A percentile compares a stretch with the other conserved stretches of the same genome.
Conservation (phyloP, 2,888 invertebrate species). For the Tachina grossa region DNA sequence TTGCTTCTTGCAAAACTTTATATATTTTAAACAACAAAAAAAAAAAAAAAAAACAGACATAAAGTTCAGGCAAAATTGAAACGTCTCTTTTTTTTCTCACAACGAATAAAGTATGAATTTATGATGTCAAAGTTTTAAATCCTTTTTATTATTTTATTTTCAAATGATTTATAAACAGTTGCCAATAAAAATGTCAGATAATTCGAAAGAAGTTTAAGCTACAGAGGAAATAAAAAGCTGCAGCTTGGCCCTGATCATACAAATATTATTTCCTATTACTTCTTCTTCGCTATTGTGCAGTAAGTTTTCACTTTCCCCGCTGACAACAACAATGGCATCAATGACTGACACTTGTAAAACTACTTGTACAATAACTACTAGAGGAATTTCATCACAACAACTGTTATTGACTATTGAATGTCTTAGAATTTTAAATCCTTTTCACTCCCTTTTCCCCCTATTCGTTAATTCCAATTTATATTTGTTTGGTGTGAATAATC, state of each 20-base stretch:
- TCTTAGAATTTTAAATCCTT: neutral
- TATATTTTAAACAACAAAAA: slow-evolving; percentile 27
- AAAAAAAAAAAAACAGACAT: slow-evolving; percentile 38
- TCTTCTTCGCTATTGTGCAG: neutral
- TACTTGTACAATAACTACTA: slow-evolving; percentile 21
- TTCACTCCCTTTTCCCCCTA: neutral
- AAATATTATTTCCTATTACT: slow-evolving; percentile 53
- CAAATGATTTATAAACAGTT: slow-evolving; percentile 70
- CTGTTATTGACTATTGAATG: slow-evolving; percentile 37
- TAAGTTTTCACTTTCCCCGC: slow-evolving; percentile 43
- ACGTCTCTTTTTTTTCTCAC: slow-evolving; percentile 3
- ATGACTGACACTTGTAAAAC: slow-evolving; percentile 56
- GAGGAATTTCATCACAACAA: slow-evolving; percentile 18
- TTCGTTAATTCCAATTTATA: slow-evolving; percentile 41
- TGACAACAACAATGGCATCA: slow-evolving; percentile 65
- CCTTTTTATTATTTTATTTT: slow-evolving; percentile 36
- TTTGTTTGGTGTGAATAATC: slow-evolving; percentile 57
- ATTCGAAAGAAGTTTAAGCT: slow-evolving; percentile 45
- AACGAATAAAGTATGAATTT: slow-evolving; percentile 50
- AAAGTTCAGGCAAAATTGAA: slow-evolving; percentile 35
- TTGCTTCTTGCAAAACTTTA: slow-evolving; percentile 28
- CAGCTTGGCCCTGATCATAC: slow-evolving; percentile 38
- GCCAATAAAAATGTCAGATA: slow-evolving; percentile 74
- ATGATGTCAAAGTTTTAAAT: slow-evolving; percentile 65
- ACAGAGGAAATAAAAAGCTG: slow-evolving; percentile 28